Evolutionary conservation across 2,888 invertebrate species (phyloP).

Genomic region (Nephrotoma guestfalica): DNA sequence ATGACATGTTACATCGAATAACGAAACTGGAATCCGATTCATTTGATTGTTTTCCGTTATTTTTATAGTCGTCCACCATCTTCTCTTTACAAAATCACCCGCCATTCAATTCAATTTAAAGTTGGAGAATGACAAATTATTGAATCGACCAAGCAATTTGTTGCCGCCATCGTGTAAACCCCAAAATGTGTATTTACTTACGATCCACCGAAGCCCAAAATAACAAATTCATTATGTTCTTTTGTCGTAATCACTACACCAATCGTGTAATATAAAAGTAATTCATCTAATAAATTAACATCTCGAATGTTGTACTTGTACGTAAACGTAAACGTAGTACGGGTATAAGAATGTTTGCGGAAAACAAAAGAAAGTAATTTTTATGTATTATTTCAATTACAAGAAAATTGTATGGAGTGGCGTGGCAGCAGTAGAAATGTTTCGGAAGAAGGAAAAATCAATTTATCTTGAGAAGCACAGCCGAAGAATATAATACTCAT

Average conservation of each 20-base stretch:
- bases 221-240: not conserved
- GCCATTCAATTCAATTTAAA: too few relatives aligned
- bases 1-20: too few relatives aligned
- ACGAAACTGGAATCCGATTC: too few relatives aligned
- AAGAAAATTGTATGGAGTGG: not conserved
- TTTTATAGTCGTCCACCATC: too few relatives aligned
- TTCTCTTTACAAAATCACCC: too few relatives aligned
- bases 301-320: not conserved
- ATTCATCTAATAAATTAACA: not conserved
- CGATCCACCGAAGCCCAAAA: not conserved
- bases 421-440: not conserved
- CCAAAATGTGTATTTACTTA: not conserved
- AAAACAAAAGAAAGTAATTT: not conserved
- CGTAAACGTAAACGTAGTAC: not conserved
- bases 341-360: not conserved
- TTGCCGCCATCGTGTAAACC: not conserved
- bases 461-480: not conserved
- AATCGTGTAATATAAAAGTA: not conserved
- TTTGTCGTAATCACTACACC: not conserved
- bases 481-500: not conserved
- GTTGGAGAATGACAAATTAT: too few relatives aligned
- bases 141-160: not conserved
- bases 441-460: not conserved
- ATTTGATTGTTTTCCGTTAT: too few relatives aligned
- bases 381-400: not conserved